Evolutionary conservation across 2,888 invertebrate species (phyloP).

Genomic region (Hypena proboscidalis): DNA sequence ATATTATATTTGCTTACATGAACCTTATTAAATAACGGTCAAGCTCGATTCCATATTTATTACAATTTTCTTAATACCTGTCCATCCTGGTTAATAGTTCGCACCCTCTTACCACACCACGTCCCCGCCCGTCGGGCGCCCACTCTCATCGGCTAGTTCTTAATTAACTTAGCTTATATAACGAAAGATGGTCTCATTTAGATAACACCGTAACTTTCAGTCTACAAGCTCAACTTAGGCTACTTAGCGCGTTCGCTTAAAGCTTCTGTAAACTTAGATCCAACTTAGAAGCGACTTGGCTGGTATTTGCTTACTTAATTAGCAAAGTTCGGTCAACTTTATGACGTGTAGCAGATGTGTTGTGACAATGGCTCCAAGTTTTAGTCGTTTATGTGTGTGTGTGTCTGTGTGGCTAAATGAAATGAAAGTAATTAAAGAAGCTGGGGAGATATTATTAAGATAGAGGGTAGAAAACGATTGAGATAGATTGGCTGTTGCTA

Average conservation of each 20-base stretch:
- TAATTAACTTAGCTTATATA: slow-evolving; percentile 87
- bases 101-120: slow-evolving; percentile 58
- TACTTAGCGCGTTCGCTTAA: slow-evolving; percentile 74
- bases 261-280: slow-evolving; percentile 49
- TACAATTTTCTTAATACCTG: neutral
- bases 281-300: slow-evolving; percentile 30
- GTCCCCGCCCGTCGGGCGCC: slow-evolving; percentile 73
- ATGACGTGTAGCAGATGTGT: slow-evolving; percentile 50
- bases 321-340: slow-evolving; percentile 59
- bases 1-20: too few species aligned
- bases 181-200: slow-evolving; percentile 86
- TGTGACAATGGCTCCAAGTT: slow-evolving; percentile 25
- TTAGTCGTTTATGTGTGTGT: slow-evolving; percentile 3
- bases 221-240: slow-evolving; percentile 71
- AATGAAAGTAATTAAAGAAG: neutral
- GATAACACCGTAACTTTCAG: slow-evolving; percentile 84
- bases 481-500: too few species aligned
- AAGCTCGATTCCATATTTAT: too few species aligned
- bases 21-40: too few species aligned
- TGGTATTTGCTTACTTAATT: slow-evolving; percentile 59
- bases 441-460: too few species aligned
- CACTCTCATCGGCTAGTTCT: slow-evolving; percentile 85
- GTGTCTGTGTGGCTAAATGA: neutral
- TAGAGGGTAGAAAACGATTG: too few species aligned
- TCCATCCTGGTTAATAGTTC: neutral